Conservation (phyloP, 2,113 vertebrate species). For the Siphamia tubifer region DNA sequence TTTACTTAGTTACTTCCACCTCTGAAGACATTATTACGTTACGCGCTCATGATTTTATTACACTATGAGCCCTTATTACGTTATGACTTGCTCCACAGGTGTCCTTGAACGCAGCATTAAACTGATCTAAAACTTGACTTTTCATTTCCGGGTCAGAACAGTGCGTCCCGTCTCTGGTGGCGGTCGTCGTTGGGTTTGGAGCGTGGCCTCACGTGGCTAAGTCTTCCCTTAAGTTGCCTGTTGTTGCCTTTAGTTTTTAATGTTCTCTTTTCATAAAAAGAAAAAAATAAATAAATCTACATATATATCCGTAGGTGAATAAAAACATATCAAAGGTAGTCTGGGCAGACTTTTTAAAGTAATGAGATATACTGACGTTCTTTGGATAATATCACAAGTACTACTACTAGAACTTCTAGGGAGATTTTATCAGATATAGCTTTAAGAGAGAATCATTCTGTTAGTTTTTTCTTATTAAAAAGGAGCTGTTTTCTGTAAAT, state of each 20-base stretch:
- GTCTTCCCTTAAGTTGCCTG: conserved; percentile 75
- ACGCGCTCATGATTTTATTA: too few species aligned
- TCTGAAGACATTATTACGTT: too few species aligned
- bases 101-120: too few species aligned
- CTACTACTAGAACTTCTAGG: conserved; percentile 56
- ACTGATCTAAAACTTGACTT: too few species aligned
- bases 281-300: conserved; percentile 10
- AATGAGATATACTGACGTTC: conserved; percentile 49
- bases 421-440: conserved; percentile 73
- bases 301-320: conserved; percentile 46
- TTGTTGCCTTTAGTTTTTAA: conserved; percentile 81
- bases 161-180: neutral
- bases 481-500: conserved; percentile 53
- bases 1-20: too few species aligned
- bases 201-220: conserved; percentile 8
- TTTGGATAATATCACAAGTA: conserved; percentile 53
- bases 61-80: too few species aligned
- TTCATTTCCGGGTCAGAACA: too few species aligned
- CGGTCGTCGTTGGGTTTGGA: neutral
- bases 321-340: conserved; percentile 76
- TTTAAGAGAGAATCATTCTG: conserved; percentile 67
- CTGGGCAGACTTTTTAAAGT: conserved; percentile 63
- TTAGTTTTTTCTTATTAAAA: conserved; percentile 53
- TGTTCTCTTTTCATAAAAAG: conserved; percentile 63
- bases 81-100: too few species aligned